Conservation (phyloP, 2,113 vertebrate species). For the Naja naja region DNA sequence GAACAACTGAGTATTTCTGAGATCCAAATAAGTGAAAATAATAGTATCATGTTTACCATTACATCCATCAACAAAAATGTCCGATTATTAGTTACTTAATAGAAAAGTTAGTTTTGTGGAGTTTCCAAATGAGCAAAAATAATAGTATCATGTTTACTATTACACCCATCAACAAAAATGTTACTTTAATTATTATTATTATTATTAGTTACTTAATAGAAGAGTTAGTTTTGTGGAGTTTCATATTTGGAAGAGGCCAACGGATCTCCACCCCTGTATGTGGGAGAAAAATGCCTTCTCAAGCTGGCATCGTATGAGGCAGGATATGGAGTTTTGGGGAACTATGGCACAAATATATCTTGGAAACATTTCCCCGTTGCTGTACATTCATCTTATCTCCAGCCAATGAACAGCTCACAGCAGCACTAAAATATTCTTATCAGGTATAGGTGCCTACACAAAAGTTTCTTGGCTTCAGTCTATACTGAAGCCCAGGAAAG, state of each 20-base stretch:
- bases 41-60: background rate
- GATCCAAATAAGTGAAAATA: slow-evolving; percentile 56
- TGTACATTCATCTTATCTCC: background rate
- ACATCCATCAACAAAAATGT: background rate
- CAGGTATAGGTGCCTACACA: background rate
- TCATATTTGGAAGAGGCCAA: background rate
- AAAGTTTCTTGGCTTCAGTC: background rate
- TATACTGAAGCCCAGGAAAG: background rate
- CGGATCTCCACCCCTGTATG: background rate
- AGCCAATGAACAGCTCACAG: background rate
- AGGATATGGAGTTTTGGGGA: background rate
- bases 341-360: background rate
- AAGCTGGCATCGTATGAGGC: background rate
- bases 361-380: background rate
- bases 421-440: background rate
- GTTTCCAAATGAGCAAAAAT: slow-evolving; percentile 45
- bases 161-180: background rate
- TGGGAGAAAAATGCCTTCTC: background rate
- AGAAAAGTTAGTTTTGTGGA: background rate
- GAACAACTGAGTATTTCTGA: slow-evolving; percentile 52
- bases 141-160: background rate
- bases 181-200: too few species aligned
- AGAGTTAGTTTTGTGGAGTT: background rate
- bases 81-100: background rate
- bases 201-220: background rate